Percentiles rank a stretch among this genome's conserved stretches.
phyloP scores from a whole-genome alignment of 2,113 vertebrate genomes.

The Motacilla alba region DNA sequence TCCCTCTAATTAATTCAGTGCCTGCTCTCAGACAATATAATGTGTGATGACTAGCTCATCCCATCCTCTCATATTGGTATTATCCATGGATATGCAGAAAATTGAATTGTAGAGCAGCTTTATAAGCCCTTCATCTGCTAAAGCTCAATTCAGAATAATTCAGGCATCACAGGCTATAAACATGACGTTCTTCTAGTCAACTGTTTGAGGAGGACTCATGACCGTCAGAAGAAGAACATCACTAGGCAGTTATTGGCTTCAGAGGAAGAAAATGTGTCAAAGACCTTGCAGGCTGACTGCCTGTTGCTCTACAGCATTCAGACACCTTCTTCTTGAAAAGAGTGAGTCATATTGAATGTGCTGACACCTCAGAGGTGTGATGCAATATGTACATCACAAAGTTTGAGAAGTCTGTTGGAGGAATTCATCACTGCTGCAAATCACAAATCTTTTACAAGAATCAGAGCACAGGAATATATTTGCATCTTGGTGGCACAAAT shows the following conservation, averaged over 20 bases:
- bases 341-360: background rate
- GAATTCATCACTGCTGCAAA: background rate
- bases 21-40: background rate
- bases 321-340: background rate
- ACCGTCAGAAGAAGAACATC: background rate
- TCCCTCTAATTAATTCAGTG: background rate
- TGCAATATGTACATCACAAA: background rate
- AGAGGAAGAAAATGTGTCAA: background rate
- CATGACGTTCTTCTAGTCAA: background rate
- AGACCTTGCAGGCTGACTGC: background rate
- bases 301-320: background rate
- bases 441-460: background rate
- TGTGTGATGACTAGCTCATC: background rate
- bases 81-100: background rate
- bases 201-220: background rate
- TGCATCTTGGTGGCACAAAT: background rate
- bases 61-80: background rate
- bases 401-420: background rate
- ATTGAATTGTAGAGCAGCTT: background rate
- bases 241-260: background rate
- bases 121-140: background rate
- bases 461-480: background rate
- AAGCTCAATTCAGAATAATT: background rate
- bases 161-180: background rate
- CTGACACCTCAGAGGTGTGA: background rate